phyloP scores from a whole-genome alignment of 1,140 invertebrate genomes.

The Carcinoscorpius rotundicauda region DNA sequence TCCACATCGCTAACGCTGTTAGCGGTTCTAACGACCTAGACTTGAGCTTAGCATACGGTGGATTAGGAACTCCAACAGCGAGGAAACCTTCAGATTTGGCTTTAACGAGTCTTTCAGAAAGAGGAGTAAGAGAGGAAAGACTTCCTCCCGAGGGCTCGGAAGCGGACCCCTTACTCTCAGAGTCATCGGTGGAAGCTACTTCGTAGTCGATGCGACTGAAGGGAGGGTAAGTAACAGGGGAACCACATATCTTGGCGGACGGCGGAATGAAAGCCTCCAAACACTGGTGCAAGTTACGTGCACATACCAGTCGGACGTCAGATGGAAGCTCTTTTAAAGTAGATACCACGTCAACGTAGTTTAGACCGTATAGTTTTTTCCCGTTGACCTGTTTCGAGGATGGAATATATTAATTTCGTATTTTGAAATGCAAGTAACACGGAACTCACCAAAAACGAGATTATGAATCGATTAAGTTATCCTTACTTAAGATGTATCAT shows the following conservation, averaged over 20 bases:
- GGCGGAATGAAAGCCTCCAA: too few relatives aligned
- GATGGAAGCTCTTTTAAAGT: constrained; percentile 89
- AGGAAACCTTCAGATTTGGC: constrained; percentile 91
- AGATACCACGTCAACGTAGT: constrained; percentile 88
- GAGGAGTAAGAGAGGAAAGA: constrained; percentile 61
- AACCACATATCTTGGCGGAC: too few relatives aligned
- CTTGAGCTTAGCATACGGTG: constrained; percentile 58
- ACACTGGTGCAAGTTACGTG: constrained; percentile 36
- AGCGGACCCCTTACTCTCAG: neutral
- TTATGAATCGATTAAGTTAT: too few relatives aligned
- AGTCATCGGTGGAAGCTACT: too few relatives aligned
- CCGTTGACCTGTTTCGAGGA: constrained; percentile 69
- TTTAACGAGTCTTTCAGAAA: constrained; percentile 82
- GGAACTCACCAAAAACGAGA: too few relatives aligned
- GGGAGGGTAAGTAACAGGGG: too few relatives aligned
- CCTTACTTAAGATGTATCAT: too few relatives aligned
- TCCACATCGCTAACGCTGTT: constrained; percentile 96
- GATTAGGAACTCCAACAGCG: constrained; percentile 24
- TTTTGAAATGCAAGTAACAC: too few relatives aligned
- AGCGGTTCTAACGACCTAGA: constrained; percentile 92
- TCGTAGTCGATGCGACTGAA: too few relatives aligned
- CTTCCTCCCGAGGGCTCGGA: constrained; percentile 45
- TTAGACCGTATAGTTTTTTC: constrained; percentile 82
- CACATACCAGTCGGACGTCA: constrained; percentile 84
- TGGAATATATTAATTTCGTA: too few relatives aligned